These are phyloP conservation scores for Trileptium ribeirensis DNA, from an alignment of 2,888 invertebrate genomes.

Conservation along the genomic window DNA sequence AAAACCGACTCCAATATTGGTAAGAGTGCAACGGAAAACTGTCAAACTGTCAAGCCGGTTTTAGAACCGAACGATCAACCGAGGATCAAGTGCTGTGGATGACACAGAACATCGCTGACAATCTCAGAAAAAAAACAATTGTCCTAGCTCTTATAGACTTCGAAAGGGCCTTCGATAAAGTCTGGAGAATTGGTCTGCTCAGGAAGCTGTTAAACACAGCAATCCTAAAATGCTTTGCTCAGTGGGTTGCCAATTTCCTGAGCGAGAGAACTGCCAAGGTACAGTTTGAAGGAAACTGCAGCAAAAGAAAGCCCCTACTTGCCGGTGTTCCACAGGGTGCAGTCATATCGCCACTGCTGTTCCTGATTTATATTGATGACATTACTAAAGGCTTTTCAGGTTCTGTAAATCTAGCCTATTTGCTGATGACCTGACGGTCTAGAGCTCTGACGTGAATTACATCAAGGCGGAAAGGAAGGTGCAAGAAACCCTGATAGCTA, in stretches of 20 bases:
- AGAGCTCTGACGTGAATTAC: neutral
- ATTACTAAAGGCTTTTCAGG: neutral
- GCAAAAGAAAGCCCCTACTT: neutral
- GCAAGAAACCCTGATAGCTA: neutral
- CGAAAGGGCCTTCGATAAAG: neutral
- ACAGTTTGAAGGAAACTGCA: neutral
- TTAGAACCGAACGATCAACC: neutral
- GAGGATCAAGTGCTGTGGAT: constrained; percentile 2
- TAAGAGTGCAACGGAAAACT: neutral
- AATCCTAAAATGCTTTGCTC: neutral
- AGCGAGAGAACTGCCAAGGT: neutral
- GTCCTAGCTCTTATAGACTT: neutral
- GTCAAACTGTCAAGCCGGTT: constrained; percentile 1
- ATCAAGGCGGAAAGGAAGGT: neutral
- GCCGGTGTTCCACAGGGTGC: constrained; percentile 1
- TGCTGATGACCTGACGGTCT: neutral
- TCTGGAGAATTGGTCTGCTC: neutral
- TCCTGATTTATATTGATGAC: constrained; percentile 5
- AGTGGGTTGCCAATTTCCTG: neutral
- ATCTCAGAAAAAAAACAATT: neutral
- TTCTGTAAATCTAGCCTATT: neutral
- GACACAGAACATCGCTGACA: neutral
- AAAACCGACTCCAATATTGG: neutral
- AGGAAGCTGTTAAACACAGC: neutral
- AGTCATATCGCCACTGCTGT: neutral